A percentile compares a stretch with the other conserved stretches of the same genome.
Conservation (phyloP, 2,888 invertebrate species). For the Andrena bucephala region DNA sequence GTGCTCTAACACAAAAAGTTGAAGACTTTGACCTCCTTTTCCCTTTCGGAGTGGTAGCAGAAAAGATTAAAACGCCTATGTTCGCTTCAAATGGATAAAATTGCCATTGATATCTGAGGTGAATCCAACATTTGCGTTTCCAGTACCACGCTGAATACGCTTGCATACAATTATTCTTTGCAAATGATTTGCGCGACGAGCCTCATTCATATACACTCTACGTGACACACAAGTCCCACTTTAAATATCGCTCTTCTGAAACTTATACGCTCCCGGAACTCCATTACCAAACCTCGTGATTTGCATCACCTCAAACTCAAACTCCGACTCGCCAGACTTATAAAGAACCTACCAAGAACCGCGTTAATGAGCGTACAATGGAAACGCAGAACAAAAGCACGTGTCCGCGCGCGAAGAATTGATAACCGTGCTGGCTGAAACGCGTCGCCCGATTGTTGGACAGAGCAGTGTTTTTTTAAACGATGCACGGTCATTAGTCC, state of each 20-base stretch:
- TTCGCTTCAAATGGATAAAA: too few relatives aligned
- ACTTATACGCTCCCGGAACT: neutral
- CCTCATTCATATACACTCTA: too few relatives aligned
- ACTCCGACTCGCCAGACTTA: neutral
- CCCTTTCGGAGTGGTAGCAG: too few relatives aligned
- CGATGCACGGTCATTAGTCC: neutral
- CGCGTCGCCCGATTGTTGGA: neutral
- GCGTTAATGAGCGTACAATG: neutral
- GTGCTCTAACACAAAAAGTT: too few relatives aligned
- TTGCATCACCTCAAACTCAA: neutral
- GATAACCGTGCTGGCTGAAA: slow-evolving; percentile 11
- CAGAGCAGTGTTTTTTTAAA: slow-evolving; percentile 11
- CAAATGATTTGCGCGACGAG: too few relatives aligned
- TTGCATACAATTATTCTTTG: too few relatives aligned
- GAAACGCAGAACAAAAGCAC: neutral
- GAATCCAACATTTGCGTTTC: too few relatives aligned
- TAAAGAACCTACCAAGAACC: neutral
- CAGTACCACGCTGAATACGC: too few relatives aligned
- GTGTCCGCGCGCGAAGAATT: neutral
- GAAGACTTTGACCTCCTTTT: too few relatives aligned
- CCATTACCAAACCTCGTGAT: neutral
- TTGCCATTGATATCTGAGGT: too few relatives aligned
- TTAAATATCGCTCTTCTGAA: neutral
- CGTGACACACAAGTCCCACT: too few relatives aligned
- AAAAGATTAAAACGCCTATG: too few relatives aligned